Evolutionary conservation across 2,113 vertebrate genomes (phyloP).

Genomic region (Crotalus helleri): DNA sequence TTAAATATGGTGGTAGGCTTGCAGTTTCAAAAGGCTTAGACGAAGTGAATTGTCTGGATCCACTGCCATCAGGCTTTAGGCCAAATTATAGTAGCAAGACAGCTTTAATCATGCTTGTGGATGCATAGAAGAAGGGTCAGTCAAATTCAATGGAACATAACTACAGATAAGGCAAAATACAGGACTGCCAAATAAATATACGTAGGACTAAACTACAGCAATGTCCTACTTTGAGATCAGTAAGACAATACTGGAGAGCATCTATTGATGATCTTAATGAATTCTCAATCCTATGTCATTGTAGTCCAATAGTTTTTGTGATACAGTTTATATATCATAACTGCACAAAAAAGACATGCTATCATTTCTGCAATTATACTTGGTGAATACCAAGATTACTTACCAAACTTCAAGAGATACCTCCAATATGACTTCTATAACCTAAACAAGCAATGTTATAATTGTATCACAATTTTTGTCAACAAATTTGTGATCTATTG

Average conservation of each 20-base stretch:
- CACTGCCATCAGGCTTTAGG: not conserved
- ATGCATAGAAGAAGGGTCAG: not conserved
- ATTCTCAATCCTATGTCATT: not conserved
- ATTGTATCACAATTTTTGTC: conserved; percentile 19
- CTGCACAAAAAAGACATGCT: not conserved
- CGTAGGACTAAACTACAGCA: not conserved
- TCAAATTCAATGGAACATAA: not conserved
- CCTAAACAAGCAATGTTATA: conserved; percentile 70
- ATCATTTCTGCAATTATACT: not conserved
- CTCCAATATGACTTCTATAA: conserved; percentile 87
- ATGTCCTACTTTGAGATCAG: not conserved
- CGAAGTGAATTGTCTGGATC: not conserved
- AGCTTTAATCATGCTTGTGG: not conserved
- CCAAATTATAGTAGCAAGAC: not conserved
- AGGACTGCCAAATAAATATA: not conserved
- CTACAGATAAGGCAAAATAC: not conserved
- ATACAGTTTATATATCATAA: not conserved
- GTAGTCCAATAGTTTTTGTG: not conserved
- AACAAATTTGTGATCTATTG: not conserved
- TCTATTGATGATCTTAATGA: not conserved
- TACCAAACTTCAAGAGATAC: conserved; percentile 92
- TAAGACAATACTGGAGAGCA: not conserved
- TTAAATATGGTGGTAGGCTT: not conserved
- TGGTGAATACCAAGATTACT: conserved; percentile 52
- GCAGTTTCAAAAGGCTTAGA: not conserved